Percentiles rank a stretch among this genome's conserved stretches.
These are phyloP conservation scores for Macrophya annulata DNA, from an alignment of 2,888 invertebrate species.

Conservation along the genomic window DNA sequence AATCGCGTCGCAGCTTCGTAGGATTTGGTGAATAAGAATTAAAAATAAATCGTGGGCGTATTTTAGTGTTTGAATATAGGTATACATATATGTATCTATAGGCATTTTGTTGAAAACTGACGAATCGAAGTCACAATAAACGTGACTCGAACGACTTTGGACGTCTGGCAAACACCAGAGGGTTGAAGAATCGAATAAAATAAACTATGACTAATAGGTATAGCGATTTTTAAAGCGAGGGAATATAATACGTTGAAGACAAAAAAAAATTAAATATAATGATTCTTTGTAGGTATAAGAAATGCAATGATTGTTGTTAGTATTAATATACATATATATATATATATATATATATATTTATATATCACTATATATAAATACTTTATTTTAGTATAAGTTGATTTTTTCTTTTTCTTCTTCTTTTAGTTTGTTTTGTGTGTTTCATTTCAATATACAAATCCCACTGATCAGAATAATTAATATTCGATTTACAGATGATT, in stretches of 20 bases:
- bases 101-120: slow-evolving; percentile 39
- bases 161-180: not conserved
- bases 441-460: slow-evolving; percentile 7
- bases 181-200: slow-evolving; percentile 10
- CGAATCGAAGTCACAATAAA: slow-evolving; percentile 51
- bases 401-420: not conserved
- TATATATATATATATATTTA: not conserved
- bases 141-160: slow-evolving; percentile 25
- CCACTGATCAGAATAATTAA: not conserved
- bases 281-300: not conserved
- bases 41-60: slow-evolving; percentile 11
- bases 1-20: not conserved
- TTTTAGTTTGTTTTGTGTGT: not conserved
- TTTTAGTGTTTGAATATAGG: not conserved
- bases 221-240: not conserved
- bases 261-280: not conserved
- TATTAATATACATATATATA: not conserved
- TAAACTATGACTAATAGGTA: slow-evolving; percentile 30
- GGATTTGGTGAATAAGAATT: slow-evolving; percentile 18
- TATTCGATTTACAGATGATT: not conserved
- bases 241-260: not conserved
- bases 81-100: not conserved
- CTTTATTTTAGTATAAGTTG: slow-evolving; percentile 15
- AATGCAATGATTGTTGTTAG: not conserved
- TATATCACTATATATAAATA: slow-evolving; percentile 28